Conservation (phyloP, 2,113 vertebrate species). For the Poecilia latipinna region DNA sequence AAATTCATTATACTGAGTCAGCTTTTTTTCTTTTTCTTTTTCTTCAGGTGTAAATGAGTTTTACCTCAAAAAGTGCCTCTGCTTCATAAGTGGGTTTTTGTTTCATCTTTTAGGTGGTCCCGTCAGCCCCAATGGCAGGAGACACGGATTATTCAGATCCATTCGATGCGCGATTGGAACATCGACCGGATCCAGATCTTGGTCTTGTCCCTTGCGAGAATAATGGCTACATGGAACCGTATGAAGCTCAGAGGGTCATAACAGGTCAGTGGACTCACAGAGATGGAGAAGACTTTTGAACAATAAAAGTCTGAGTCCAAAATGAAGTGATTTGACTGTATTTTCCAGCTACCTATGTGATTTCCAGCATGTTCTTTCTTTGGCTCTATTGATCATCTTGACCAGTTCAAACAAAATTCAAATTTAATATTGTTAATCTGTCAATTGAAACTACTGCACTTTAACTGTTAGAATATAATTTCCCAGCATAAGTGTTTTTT, state of each 20-base stretch:
- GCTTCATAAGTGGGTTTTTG: background rate
- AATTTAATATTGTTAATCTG: background rate
- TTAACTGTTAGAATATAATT: background rate
- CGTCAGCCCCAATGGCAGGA: slow-evolving; percentile 67
- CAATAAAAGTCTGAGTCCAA: background rate
- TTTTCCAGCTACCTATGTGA: background rate
- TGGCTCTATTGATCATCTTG: background rate
- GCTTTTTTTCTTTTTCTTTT: background rate
- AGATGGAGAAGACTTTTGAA: background rate
- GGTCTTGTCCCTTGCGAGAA: slow-evolving; percentile 83
- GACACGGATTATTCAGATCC: slow-evolving; percentile 94
- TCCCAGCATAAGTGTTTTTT: background rate
- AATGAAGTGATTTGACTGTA: no score
- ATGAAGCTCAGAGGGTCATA: slow-evolving; percentile 96
- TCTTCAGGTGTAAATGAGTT: background rate
- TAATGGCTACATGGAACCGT: slow-evolving; percentile 96
- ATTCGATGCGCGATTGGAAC: slow-evolving; percentile 89
- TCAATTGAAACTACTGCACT: background rate
- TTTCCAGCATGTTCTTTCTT: background rate
- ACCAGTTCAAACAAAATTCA: background rate
- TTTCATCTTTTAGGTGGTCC: slow-evolving; percentile 75
- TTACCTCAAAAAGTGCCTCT: background rate
- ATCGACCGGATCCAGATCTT: slow-evolving; percentile 64
- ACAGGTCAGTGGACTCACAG: slow-evolving; percentile 81
- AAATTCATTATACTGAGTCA: background rate